Percentiles rank a stretch among this genome's conserved stretches.
phyloP scores from a whole-genome alignment of 2,888 invertebrate genomes.

The Lasioglossum marginatum region DNA sequence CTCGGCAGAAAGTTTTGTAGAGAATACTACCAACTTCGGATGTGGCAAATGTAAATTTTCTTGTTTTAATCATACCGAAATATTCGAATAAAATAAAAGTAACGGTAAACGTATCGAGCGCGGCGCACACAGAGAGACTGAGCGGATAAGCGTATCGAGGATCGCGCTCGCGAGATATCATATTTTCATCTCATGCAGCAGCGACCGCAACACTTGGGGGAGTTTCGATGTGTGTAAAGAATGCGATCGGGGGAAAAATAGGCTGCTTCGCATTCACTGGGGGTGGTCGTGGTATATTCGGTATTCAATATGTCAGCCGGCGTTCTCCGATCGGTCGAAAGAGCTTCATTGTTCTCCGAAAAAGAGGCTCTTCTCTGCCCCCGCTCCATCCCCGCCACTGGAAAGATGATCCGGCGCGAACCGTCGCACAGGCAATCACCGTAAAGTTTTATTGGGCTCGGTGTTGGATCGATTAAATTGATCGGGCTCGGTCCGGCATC shows the following conservation, averaged over 20 bases:
- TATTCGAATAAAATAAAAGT: neutral
- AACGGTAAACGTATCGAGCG: neutral
- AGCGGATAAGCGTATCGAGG: neutral
- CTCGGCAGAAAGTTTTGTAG: no score
- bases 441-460: constrained; percentile 38
- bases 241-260: neutral
- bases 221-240: neutral
- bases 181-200: neutral
- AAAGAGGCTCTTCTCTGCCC: no score
- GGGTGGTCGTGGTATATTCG: neutral
- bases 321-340: neutral
- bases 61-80: neutral
- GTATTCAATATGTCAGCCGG: constrained; percentile 4
- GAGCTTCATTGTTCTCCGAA: neutral
- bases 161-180: neutral
- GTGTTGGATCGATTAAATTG: constrained; percentile 52
- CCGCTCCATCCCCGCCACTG: neutral
- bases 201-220: neutral
- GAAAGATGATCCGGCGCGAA: neutral
- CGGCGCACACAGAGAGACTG: neutral
- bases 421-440: constrained; percentile 26
- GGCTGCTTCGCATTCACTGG: neutral
- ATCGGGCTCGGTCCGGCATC: constrained; percentile 33
- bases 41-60: no score
- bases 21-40: no score